These are phyloP conservation scores for Cerceris rybyensis DNA, from an alignment of 2,888 invertebrate species.

Conservation along the genomic window DNA sequence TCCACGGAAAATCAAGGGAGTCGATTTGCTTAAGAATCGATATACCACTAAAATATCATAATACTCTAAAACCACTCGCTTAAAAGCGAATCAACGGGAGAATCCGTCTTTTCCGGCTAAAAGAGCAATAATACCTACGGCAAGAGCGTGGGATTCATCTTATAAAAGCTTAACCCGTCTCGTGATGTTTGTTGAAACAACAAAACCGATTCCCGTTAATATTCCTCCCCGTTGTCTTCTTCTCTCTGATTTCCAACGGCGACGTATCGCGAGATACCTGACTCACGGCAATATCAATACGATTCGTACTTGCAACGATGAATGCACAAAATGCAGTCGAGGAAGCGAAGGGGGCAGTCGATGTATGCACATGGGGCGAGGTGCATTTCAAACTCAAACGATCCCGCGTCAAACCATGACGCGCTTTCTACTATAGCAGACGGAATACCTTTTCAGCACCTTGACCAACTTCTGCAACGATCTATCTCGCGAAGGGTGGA, in stretches of 20 bases:
- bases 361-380: background rate
- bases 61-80: no score
- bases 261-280: constrained; percentile 29
- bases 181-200: background rate
- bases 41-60: no score
- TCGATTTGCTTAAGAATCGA: no score
- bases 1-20: no score
- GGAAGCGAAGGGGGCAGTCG: constrained; percentile 17
- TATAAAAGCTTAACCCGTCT: background rate
- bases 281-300: constrained; percentile 46
- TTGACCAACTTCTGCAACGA: constrained; percentile 3
- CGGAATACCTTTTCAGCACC: constrained; percentile 30
- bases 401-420: constrained; percentile 38
- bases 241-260: constrained; percentile 21
- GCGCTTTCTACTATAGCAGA: constrained; percentile 19
- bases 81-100: no score
- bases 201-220: constrained; percentile 46
- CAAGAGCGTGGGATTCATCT: background rate
- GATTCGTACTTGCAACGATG: constrained; percentile 29
- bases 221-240: constrained; percentile 6
- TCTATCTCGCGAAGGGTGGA: constrained; percentile 27
- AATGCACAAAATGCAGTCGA: constrained; percentile 35
- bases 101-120: background rate
- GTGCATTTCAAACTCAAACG: constrained; percentile 37
- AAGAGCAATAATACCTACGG: background rate